Evolutionary conservation across 2,797 vertebrate species (phyloP), one percentile per base, ranked within the genome.

Genomic region (Dicrostonyx torquatus): DNA sequence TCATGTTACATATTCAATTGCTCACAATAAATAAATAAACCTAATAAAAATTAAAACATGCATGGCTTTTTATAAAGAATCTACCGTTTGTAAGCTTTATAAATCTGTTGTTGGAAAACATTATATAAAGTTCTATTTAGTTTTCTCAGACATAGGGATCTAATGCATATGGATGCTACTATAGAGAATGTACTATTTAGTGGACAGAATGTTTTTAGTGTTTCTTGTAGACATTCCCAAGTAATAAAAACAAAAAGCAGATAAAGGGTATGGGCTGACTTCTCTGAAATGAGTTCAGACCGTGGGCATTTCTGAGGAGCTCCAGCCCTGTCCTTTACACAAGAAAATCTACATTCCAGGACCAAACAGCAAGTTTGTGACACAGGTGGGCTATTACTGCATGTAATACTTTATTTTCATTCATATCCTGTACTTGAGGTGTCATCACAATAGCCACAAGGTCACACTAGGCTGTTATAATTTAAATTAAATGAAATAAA

Each of bases 201-300:
- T 29, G 3, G 8, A 26, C 14, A 4, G 3, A 1, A 0, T n/a
- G 10, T 45, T 14, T 1, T 95, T 18, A 45, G 70, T 9, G 24
- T 53, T 84, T 84, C 48, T 87, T 45, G 15, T 70, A 29, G 82
- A 26, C 12, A 89, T 5, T 37, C 8, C 48, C 34, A 4, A 15
- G 40, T 53, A 70, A 29, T 40, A 14, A 75, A 55, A 87, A 73
- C 1, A n/a, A 20, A 17, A 26, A 79, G 1, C 11, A 20, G 12
- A 6, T 34, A 12, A 15, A 66, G 40, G 0, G 0, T 24, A 15
- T 70, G 18, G 22, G 17, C 6, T 83, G 3, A 14, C 12, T 53
- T 48, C 13, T 22, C 17, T 75, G 34, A 31, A 15, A 0, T 53
- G 34, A 68, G 5, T 29, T n/a, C 2, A 31, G 31, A n/a, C 3